A percentile compares a stretch with the other conserved stretches of the same genome.
phyloP scores from a whole-genome alignment of 1,140 invertebrate species.

The Drosophila melanica region DNA sequence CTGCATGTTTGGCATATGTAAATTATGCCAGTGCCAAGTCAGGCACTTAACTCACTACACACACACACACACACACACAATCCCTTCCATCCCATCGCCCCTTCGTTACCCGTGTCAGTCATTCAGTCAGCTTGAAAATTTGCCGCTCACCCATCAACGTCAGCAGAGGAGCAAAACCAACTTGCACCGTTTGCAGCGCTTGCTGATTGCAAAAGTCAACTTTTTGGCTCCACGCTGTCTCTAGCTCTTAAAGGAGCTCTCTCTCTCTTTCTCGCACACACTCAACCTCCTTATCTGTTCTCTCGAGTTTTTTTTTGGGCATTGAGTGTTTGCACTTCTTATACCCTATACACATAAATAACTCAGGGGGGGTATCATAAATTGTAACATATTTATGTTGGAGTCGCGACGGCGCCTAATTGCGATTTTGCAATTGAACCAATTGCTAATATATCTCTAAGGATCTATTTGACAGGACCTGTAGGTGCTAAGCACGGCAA shows the following conservation, averaged over 20 bases:
- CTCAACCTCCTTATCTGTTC: not conserved
- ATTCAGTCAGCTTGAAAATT: conserved; percentile 51
- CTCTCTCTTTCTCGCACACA: conserved; percentile 2
- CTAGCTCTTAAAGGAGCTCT: conserved; percentile 4
- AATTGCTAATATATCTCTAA: too few relatives aligned
- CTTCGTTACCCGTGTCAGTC: conserved; percentile 28
- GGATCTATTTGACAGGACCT: not conserved
- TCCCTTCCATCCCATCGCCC: not conserved
- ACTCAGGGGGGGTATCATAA: not conserved
- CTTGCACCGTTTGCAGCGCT: conserved; percentile 47
- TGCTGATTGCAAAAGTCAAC: conserved; percentile 79
- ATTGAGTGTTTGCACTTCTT: conserved; percentile 13
- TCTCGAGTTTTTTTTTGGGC: conserved; percentile 4
- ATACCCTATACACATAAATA: conserved; percentile 6
- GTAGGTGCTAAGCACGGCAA: too few relatives aligned
- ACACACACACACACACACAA: not conserved
- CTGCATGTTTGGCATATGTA: conserved; percentile 76
- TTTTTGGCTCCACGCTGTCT: conserved; percentile 18
- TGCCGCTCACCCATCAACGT: conserved; percentile 60
- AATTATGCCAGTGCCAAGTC: conserved; percentile 78
- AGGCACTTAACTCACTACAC: conserved; percentile 66
- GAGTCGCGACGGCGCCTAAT: not conserved
- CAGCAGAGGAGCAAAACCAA: conserved; percentile 26
- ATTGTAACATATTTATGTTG: conserved; percentile 12
- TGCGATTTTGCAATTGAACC: too few relatives aligned